Conservation (phyloP, 1,140 invertebrate genomes). For the Eurosta solidaginis region DNA sequence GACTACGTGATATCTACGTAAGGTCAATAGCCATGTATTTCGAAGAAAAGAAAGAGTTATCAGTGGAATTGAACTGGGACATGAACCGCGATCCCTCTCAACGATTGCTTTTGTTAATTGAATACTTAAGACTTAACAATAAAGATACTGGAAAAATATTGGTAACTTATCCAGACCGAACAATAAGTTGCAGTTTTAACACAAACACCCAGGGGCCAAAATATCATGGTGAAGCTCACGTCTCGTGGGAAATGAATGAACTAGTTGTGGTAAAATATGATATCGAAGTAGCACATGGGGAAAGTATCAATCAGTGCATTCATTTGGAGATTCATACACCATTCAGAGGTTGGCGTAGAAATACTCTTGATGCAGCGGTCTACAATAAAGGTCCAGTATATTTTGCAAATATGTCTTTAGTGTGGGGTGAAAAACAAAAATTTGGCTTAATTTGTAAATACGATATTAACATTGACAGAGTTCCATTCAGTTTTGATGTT, state of each 20-base stretch:
- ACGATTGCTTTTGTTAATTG: slow-evolving; percentile 51
- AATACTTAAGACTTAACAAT: slow-evolving; percentile 59
- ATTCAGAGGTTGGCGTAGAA: slow-evolving; percentile 74
- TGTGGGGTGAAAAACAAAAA: slow-evolving; percentile 67
- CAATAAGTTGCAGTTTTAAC: slow-evolving; percentile 68
- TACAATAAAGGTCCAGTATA: slow-evolving; percentile 51
- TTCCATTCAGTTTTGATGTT: slow-evolving; percentile 60
- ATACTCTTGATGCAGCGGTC: slow-evolving; percentile 64
- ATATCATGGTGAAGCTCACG: slow-evolving; percentile 60
- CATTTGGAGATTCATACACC: slow-evolving; percentile 69
- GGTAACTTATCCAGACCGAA: slow-evolving; percentile 74
- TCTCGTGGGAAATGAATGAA: slow-evolving; percentile 66
- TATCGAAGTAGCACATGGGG: slow-evolving; percentile 48
- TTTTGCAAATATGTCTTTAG: slow-evolving; percentile 54
- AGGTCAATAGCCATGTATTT: slow-evolving; percentile 66
- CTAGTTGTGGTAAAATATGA: slow-evolving; percentile 63
- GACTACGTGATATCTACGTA: slow-evolving; percentile 74
- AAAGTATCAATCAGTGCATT: slow-evolving; percentile 61
- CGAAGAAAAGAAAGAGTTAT: slow-evolving; percentile 66
- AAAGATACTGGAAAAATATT: slow-evolving; percentile 67
- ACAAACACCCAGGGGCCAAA: slow-evolving; percentile 59
- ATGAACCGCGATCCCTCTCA: slow-evolving; percentile 78
- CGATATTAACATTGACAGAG: slow-evolving; percentile 56
- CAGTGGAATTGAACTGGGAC: slow-evolving; percentile 78
- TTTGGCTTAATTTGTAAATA: slow-evolving; percentile 63